These are phyloP conservation scores for Siniperca undulata DNA, from an alignment of 2,797 vertebrate species.

Conservation along the genomic window DNA sequence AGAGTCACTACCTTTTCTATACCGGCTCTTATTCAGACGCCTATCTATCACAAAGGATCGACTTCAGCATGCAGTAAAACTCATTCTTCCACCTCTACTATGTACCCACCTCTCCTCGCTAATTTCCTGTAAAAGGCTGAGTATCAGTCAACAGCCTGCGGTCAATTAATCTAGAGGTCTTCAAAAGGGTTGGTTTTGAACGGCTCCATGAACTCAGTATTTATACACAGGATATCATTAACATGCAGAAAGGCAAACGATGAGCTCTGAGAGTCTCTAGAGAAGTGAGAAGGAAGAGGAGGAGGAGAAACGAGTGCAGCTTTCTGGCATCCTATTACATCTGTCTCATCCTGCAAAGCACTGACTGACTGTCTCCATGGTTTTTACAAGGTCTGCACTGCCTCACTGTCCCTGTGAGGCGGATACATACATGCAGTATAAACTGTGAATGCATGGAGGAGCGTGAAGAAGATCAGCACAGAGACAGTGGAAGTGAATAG, in stretches of 20 bases:
- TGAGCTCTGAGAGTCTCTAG: conserved; percentile 66
- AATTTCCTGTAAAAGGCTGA: conserved; percentile 46
- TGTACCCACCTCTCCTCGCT: conserved; percentile 12
- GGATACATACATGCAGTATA: conserved; percentile 17
- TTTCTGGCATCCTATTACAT: conserved; percentile 68
- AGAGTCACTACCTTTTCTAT: conserved; percentile 24
- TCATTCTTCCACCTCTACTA: conserved; percentile 22
- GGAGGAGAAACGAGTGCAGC: conserved; percentile 45
- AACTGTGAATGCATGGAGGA: conserved; percentile 30
- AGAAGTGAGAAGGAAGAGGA: conserved; percentile 56
- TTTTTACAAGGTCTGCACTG: conserved; percentile 40
- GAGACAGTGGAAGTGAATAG: conserved; percentile 8
- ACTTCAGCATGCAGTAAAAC: conserved; percentile 13
- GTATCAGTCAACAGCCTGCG: conserved; percentile 26
- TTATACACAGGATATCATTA: conserved; percentile 76
- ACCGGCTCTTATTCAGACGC: conserved; percentile 2
- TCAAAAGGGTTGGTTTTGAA: conserved; percentile 50
- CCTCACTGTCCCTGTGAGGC: conserved; percentile 22
- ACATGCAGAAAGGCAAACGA: conserved; percentile 64
- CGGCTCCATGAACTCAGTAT: conserved; percentile 48
- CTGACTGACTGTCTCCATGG: conserved; percentile 34
- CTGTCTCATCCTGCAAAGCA: conserved; percentile 56
- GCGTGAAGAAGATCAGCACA: conserved; percentile 21
- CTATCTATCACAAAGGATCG: conserved; percentile 27
- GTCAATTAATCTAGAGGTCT: conserved; percentile 61